Base-by-base conservation (phyloP, 2,797 vertebrate genomes). In the Bucorvus abyssinicus region DNA sequence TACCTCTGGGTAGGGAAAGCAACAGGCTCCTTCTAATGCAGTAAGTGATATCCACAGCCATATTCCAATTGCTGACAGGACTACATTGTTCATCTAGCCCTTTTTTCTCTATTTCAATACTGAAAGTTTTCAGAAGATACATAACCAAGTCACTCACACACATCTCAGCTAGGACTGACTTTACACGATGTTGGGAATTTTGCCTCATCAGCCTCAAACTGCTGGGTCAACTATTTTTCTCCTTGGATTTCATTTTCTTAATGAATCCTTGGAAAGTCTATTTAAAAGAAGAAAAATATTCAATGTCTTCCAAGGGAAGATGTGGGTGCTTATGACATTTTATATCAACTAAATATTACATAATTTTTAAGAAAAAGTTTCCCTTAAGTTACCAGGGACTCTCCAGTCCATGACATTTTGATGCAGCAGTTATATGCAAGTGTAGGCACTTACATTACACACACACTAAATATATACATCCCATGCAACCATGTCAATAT, bases 191-290 rank as follows among this genome's bases (percentile, higher is more conserved):
- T 61, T 57, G 56, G 71, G 64, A 92, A 91, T 86, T 87, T 52
- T 77, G 50, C 68, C 76, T 94, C 85, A 50, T 27, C 93, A 56
- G 53, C 64, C 67, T 89, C 45, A 27, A 86, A 93, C 65, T 78
- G 53, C 93, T 88, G 69, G 79, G 76, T 83, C 82, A 94, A 53
- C 61, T 83, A 34, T 56, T 94, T 89, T 90, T 90, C 56, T 52
- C 92, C 78, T 80, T 68, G 56, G n/a, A 52, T 92, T 94, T 87
- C 32, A 83, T 80, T 91, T 83, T 85, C 45, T 49, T 67, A 95
- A 93, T 52, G 17, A 94, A 74, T 53, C 71, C 14, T 77, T 69
- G 84, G 34, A 88, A 96, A 88, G 53, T 10, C 21, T 88, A 85
- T 67, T 81, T 64, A 57, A 34, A 29, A 70, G 32, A 27, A 38